Evolutionary conservation across 2,888 invertebrate species (phyloP), one percentile per base, ranked within the genome.

Genomic region (Tenodera sinensis): DNA sequence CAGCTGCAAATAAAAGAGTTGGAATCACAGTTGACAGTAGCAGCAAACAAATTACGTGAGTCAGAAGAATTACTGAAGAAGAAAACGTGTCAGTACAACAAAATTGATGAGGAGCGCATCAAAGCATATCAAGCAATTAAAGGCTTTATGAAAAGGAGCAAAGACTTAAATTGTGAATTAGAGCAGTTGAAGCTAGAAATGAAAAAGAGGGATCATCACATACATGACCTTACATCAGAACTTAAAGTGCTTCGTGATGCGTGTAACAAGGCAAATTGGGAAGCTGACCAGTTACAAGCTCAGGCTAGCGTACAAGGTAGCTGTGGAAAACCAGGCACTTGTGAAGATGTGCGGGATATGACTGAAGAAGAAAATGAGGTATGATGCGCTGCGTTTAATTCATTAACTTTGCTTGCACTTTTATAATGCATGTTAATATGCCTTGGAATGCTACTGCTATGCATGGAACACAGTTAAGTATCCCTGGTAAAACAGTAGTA

Each of bases 51-150:
- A 85, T 88, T 88, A 28, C 89, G 90, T 71, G 89, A 91, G n/a
- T 86, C 90, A 27, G 90, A 89, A 47, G 91, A 91, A 27, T 90
- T 91, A 88, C 42, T 91, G 14, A 86, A 88, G 54, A 89, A 90
- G 81, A 20, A 88, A 85, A 89, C 84, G 30, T 84, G 82, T 88
- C 89, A 89, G 14, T 71, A 14, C 3, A 84, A 85, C 15, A 25
- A 27, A 28, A 3, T 47, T 30, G 82, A 89, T 30, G 86, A 89
- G 14, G 95, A 95, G 91, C 94, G 95, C 91, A 93, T 93, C 84
- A 95, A 95, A 91, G 95, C 95, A 4, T 92, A 95, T 85, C 94
- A 94, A 91, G 94, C 94, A 93, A 95, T 95, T 88, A 95, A 95
- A 92, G 94, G 94, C 54, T 95, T 95, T 90, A 94, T 95, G 93